Conservation (phyloP, 2,888 invertebrate species). For the Syritta pipiens region DNA sequence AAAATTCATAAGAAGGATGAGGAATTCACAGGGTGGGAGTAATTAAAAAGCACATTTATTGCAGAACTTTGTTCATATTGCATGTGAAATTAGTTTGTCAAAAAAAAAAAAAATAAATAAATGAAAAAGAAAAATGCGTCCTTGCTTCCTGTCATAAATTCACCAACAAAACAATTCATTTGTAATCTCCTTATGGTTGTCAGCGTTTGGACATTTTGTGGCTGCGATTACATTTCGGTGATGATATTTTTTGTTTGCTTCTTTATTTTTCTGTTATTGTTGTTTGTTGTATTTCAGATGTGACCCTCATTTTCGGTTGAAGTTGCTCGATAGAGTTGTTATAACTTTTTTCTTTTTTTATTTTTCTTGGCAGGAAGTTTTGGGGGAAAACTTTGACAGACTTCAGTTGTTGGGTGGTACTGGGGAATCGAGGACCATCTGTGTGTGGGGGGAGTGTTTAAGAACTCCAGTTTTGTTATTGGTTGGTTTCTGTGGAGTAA, state of each 20-base stretch:
- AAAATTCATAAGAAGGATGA: conserved; percentile 19
- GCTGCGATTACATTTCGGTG: not conserved
- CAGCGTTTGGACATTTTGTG: conserved; percentile 39
- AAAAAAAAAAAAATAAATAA: conserved; percentile 22
- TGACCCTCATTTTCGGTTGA: not conserved
- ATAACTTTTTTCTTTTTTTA: not conserved
- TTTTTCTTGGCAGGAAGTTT: too few species aligned
- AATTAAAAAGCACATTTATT: conserved; percentile 63
- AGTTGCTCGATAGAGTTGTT: not conserved
- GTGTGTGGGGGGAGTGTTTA: too few species aligned
- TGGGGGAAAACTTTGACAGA: too few species aligned
- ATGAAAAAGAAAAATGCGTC: conserved; percentile 9
- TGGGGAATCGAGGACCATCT: too few species aligned
- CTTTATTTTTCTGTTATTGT: not conserved
- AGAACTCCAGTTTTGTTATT: too few species aligned
- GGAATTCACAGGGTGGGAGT: conserved; percentile 7
- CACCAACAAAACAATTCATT: conserved; percentile 56
- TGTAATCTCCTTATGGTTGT: conserved; percentile 48
- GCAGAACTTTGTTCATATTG: conserved; percentile 48
- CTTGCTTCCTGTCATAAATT: conserved; percentile 62
- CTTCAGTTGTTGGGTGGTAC: too few species aligned
- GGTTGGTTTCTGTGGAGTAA: too few species aligned
- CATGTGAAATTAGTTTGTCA: conserved; percentile 50
- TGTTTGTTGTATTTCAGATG: not conserved
- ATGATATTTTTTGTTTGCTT: not conserved